Conservation (phyloP, 2,797 vertebrate species). For the Parambassis ranga region DNA sequence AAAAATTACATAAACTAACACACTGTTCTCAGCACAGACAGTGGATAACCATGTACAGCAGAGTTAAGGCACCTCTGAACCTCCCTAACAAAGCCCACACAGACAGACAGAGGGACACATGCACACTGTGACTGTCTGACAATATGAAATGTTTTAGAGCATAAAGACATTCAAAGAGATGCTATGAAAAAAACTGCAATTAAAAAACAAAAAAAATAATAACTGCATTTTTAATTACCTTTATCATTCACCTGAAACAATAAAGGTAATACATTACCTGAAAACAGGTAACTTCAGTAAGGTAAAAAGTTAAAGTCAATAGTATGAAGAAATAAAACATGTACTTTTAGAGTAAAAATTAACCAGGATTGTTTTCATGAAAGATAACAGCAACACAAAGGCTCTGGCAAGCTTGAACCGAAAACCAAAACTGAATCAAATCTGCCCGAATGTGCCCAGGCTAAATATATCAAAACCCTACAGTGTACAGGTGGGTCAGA, state of each 20-base stretch:
- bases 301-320: too few relatives aligned
- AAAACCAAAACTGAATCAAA: background rate
- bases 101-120: background rate
- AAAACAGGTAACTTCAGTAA: too few relatives aligned
- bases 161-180: background rate
- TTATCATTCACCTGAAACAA: too few relatives aligned
- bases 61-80: background rate
- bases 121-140: background rate
- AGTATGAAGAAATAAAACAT: too few relatives aligned
- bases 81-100: slow-evolving; percentile 7
- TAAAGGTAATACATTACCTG: too few relatives aligned
- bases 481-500: too few relatives aligned
- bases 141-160: background rate
- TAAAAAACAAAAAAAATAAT: too few relatives aligned
- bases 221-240: too few relatives aligned
- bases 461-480: too few relatives aligned
- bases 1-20: slow-evolving; percentile 32
- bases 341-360: background rate
- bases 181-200: background rate
- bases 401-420: background rate
- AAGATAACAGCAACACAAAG: slow-evolving; percentile 13
- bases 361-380: background rate
- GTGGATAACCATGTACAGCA: slow-evolving; percentile 20
- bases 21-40: background rate
- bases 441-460: background rate